Percentiles rank a stretch among this genome's conserved stretches.
These are phyloP conservation scores for Drosophila barbarae DNA, from an alignment of 2,888 invertebrate species.

Conservation along the genomic window DNA sequence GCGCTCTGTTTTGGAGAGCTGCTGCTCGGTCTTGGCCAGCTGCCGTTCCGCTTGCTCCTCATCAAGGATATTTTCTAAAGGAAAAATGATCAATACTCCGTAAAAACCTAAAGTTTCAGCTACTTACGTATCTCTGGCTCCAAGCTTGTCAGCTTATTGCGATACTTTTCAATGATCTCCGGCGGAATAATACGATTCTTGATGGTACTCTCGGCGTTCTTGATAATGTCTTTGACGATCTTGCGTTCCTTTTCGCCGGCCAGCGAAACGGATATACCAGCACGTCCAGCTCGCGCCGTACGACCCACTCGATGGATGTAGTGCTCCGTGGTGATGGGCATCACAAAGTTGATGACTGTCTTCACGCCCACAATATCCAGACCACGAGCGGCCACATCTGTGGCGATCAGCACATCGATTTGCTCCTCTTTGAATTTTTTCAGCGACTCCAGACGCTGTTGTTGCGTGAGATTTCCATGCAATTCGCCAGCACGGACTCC, in stretches of 20 bases:
- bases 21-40: slow-evolving; percentile 90
- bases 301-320: slow-evolving; percentile 97
- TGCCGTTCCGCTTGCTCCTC: slow-evolving; percentile 92
- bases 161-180: slow-evolving; percentile 94
- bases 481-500: slow-evolving; percentile 93
- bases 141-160: slow-evolving; percentile 85
- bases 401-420: slow-evolving; percentile 93
- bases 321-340: slow-evolving; percentile 96
- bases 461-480: slow-evolving; percentile 97
- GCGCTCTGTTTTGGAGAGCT: slow-evolving; percentile 87
- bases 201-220: slow-evolving; percentile 90
- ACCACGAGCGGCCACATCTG: slow-evolving; percentile 95
- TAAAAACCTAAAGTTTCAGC: fast-evolving
- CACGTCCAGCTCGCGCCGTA: slow-evolving; percentile 96
- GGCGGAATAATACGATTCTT: slow-evolving; percentile 92
- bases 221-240: slow-evolving; percentile 94
- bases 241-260: slow-evolving; percentile 96
- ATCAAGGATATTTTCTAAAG: slow-evolving; percentile 85
- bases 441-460: slow-evolving; percentile 93
- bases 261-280: slow-evolving; percentile 95
- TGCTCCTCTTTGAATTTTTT: slow-evolving; percentile 92
- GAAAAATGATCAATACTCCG: neutral
- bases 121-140: slow-evolving; percentile 87
- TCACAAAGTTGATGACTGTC: slow-evolving; percentile 97
- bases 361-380: slow-evolving; percentile 98